A percentile compares a stretch with the other conserved stretches of the same genome.
Evolutionary conservation across 2,888 invertebrate genomes (phyloP).

Genomic region (Andricus quercusramuli): DNA sequence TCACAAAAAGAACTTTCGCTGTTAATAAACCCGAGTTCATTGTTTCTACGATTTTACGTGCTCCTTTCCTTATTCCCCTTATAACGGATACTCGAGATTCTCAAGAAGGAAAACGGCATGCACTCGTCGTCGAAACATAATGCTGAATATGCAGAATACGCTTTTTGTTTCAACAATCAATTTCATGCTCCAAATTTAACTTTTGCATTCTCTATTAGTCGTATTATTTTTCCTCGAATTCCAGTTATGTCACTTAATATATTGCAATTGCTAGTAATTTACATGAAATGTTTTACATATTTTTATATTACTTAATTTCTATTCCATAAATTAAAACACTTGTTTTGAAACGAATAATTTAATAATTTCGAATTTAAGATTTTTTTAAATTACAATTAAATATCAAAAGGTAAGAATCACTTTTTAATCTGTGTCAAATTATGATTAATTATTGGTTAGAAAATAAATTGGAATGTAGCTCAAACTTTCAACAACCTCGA

Average conservation of each 20-base stretch:
- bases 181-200: slow-evolving; percentile 12
- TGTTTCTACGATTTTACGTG: neutral
- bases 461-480: no score
- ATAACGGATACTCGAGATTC: neutral
- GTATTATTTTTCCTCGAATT: neutral
- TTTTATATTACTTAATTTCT: no score
- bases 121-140: slow-evolving; percentile 34
- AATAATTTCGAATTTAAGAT: no score
- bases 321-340: no score
- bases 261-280: no score
- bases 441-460: no score
- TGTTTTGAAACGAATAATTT: no score
- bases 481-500: no score
- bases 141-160: slow-evolving; percentile 24
- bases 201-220: neutral
- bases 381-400: no score
- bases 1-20: neutral
- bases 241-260: neutral
- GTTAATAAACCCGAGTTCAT: neutral
- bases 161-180: slow-evolving; percentile 2
- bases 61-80: neutral
- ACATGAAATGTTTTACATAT: no score
- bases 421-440: no score
- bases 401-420: no score
- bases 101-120: neutral